These are phyloP conservation scores for Sciurus niger DNA, from an alignment of 2,113 vertebrate genomes.

Conservation along the genomic window DNA sequence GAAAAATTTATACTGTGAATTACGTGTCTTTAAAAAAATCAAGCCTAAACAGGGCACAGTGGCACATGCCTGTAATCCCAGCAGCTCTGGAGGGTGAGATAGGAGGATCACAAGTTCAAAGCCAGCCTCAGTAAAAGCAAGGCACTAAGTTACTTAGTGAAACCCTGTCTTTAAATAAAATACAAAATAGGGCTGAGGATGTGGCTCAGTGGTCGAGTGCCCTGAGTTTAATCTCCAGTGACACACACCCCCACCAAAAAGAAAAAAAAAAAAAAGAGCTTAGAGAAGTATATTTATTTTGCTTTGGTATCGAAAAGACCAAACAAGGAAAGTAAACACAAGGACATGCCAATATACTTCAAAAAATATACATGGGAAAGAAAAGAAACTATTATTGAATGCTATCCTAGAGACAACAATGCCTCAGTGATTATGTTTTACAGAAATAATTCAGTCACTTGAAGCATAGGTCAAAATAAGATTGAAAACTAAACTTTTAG, in stretches of 20 bases:
- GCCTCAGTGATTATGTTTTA: neutral
- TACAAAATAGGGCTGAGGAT: too few species aligned
- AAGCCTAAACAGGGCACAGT: too few species aligned
- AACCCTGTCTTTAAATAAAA: too few species aligned
- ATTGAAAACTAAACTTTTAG: conserved; percentile 50
- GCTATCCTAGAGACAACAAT: neutral
- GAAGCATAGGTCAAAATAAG: neutral
- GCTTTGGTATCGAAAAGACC: conserved; percentile 11
- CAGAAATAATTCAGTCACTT: neutral
- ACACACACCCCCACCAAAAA: too few species aligned
- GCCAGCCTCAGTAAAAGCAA: too few species aligned
- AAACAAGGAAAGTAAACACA: conserved; percentile 45
- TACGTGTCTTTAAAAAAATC: neutral
- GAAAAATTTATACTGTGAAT: neutral
- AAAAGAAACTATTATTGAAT: conserved; percentile 32
- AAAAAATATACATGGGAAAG: neutral
- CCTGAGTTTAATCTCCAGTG: too few species aligned
- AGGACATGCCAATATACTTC: neutral
- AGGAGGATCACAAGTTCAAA: too few species aligned
- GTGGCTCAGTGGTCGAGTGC: too few species aligned
- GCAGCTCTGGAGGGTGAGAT: too few species aligned
- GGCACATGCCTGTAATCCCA: too few species aligned
- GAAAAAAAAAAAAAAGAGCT: neutral
- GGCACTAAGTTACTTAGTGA: too few species aligned
- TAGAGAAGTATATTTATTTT: neutral